These are phyloP conservation scores for Nysson spinosus DNA, from an alignment of 2,888 invertebrate genomes.

Conservation along the genomic window DNA sequence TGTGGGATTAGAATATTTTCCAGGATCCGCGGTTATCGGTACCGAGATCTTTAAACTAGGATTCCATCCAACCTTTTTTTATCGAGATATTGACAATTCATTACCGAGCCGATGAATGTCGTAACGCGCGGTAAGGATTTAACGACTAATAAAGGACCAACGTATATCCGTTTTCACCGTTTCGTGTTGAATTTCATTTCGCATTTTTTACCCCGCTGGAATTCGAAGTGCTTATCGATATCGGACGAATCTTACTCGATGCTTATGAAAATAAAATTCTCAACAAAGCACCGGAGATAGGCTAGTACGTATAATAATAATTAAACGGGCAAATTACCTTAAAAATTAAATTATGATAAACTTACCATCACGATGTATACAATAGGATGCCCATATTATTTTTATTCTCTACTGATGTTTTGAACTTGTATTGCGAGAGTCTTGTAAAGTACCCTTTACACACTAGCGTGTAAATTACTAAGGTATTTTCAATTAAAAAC, in stretches of 20 bases:
- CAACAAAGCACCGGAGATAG: too few species aligned
- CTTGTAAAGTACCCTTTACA: conserved; percentile 10
- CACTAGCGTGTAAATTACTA: conserved; percentile 25
- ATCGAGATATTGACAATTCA: conserved; percentile 47
- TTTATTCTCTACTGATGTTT: neutral
- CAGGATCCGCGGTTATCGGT: conserved; percentile 27
- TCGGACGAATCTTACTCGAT: conserved; percentile 1
- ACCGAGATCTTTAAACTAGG: conserved; percentile 31
- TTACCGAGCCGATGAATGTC: conserved; percentile 14
- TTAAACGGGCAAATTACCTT: conserved; percentile 3
- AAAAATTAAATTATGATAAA: too few species aligned
- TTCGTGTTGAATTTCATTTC: conserved; percentile 16
- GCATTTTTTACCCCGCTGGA: conserved; percentile 20
- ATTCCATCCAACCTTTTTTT: conserved; percentile 20
- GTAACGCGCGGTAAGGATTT: conserved; percentile 20
- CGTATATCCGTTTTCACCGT: conserved; percentile 23
- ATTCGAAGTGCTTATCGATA: conserved; percentile 24
- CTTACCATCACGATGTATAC: too few species aligned
- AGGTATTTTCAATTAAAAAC: conserved; percentile 46
- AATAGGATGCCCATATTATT: too few species aligned
- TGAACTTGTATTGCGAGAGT: conserved; percentile 17
- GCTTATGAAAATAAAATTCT: conserved; percentile 11
- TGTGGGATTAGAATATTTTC: conserved; percentile 37
- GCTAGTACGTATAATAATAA: too few species aligned
- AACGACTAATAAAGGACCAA: conserved; percentile 43